Conservation (phyloP, 2,797 vertebrate genomes). For the Hypotaenidia okinawae region DNA sequence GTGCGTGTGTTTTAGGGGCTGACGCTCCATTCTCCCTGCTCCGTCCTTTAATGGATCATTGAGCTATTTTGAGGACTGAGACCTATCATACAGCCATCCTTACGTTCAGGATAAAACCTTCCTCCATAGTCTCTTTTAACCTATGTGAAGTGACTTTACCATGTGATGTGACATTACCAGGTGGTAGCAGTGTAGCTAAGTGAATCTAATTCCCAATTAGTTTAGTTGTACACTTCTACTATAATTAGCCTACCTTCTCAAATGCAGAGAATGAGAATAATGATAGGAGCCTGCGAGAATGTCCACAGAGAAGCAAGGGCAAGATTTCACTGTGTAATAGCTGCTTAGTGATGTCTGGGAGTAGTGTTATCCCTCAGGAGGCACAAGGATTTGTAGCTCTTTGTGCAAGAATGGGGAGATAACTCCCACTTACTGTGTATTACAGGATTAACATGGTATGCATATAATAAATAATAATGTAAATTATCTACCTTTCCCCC, state of each 20-base stretch:
- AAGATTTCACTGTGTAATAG: background rate
- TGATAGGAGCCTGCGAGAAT: background rate
- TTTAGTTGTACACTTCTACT: background rate
- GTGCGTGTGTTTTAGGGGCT: background rate
- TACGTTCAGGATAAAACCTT: background rate
- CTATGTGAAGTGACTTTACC: background rate
- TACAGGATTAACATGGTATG: background rate
- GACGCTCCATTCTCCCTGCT: background rate
- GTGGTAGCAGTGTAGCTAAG: fast-evolving
- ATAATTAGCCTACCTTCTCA: background rate
- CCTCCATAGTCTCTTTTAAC: background rate
- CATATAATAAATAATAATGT: background rate
- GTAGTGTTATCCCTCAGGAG: background rate
- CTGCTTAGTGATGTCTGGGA: background rate
- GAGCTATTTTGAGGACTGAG: background rate
- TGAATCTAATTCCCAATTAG: background rate
- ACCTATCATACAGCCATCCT: background rate
- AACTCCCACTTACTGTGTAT: background rate
- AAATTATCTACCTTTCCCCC: background rate
- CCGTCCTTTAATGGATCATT: background rate
- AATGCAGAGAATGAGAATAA: background rate
- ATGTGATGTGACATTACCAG: background rate
- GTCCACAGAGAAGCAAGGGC: background rate
- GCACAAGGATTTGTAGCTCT: background rate
- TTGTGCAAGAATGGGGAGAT: background rate